A percentile compares a stretch with the other conserved stretches of the same genome.
phyloP scores from a whole-genome alignment of 2,888 invertebrate species.

The Rotaria socialis region DNA sequence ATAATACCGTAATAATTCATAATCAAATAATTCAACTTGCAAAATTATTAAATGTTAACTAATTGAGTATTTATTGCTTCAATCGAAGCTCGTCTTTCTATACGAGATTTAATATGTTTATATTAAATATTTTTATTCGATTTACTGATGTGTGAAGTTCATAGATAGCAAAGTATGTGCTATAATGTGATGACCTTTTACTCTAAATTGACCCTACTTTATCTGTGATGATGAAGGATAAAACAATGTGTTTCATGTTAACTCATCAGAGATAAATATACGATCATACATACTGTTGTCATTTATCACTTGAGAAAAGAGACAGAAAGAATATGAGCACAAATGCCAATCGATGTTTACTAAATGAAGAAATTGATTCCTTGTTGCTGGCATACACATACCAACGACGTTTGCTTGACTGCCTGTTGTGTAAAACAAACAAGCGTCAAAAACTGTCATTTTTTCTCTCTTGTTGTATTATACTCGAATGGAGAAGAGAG shows the following conservation, averaged over 20 bases:
- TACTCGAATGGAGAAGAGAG: not conserved
- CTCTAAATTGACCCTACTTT: not conserved
- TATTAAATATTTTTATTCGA: not conserved
- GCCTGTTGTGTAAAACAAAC: constrained; percentile 22
- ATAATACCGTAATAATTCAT: too few species aligned
- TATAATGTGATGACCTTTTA: not conserved
- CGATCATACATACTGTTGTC: not conserved
- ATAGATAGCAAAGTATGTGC: not conserved
- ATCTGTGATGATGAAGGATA: not conserved
- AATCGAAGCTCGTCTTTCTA: too few species aligned
- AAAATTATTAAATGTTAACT: too few species aligned
- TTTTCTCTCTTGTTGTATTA: not conserved
- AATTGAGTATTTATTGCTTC: too few species aligned
- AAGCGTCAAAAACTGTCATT: constrained; percentile 1
- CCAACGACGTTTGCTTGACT: not conserved
- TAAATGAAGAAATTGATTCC: not conserved
- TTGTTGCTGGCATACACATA: not conserved
- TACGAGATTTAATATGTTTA: not conserved
- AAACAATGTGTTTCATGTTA: constrained; percentile 26
- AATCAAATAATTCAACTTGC: too few species aligned
- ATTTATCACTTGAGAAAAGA: constrained; percentile 29
- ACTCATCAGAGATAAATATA: constrained; percentile 23
- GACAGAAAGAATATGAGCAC: constrained; percentile 9
- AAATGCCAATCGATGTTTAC: constrained; percentile 12
- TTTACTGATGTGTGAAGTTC: not conserved